Evolutionary conservation across 2,797 vertebrate genomes (phyloP).

Genomic region (Sebastes diploproa): DNA sequence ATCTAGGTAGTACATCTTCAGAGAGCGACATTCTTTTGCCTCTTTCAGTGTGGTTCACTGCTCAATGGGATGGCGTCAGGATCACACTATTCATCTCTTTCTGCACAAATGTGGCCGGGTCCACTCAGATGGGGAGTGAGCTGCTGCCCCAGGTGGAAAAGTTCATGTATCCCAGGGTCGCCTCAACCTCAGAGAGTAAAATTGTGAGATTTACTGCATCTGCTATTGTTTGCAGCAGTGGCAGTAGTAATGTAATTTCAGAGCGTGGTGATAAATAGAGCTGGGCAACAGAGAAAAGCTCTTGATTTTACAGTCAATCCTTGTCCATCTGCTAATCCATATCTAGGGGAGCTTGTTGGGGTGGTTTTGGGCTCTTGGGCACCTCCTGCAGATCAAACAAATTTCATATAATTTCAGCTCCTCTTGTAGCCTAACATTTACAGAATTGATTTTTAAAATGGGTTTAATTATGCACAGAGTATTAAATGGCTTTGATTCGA

Average conservation of each 20-base stretch:
- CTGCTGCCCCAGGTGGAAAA: background rate
- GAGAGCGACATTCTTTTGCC: slow-evolving; percentile 2
- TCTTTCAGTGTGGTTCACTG: background rate
- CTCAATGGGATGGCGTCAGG: background rate
- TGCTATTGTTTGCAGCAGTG: slow-evolving; percentile 31
- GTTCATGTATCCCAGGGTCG: background rate
- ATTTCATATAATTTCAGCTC: background rate
- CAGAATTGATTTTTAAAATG: background rate
- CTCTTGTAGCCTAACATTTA: background rate
- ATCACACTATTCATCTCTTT: background rate
- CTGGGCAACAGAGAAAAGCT: slow-evolving; percentile 8
- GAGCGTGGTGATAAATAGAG: slow-evolving; percentile 34
- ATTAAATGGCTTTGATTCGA: too few species aligned
- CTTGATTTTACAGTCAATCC: slow-evolving; percentile 23
- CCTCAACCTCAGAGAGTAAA: background rate
- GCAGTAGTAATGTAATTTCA: slow-evolving; percentile 37
- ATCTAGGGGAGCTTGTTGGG: background rate
- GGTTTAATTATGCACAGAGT: background rate
- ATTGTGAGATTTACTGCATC: slow-evolving; percentile 29
- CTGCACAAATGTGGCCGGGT: background rate
- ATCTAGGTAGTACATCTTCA: slow-evolving; percentile 15
- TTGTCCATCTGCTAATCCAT: slow-evolving; percentile 1
- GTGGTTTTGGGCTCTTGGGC: background rate
- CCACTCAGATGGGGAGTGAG: background rate
- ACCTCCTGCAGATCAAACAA: background rate